phyloP scores from a whole-genome alignment of 2,888 invertebrate species.

The Synergus gifuensis region DNA sequence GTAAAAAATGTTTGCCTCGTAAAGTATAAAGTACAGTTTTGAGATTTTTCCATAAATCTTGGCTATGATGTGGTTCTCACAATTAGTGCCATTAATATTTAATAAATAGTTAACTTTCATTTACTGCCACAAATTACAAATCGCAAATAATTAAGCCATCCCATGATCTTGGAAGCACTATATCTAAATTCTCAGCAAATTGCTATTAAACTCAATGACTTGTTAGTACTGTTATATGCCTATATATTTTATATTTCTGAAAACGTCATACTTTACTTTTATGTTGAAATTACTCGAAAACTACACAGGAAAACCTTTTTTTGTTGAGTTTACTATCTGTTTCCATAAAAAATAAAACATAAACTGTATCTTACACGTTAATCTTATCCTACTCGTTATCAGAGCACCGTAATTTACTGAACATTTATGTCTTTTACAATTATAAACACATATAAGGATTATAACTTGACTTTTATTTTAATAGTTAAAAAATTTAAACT shows the following conservation, averaged over 20 bases:
- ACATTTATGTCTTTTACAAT: too few species aligned
- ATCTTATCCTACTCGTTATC: too few species aligned
- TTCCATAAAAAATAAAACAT: background rate
- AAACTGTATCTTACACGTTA: too few species aligned
- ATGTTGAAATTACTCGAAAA: too few species aligned
- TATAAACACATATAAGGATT: too few species aligned
- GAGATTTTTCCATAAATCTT: too few species aligned
- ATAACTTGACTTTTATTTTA: too few species aligned
- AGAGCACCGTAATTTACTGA: too few species aligned
- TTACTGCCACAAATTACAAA: background rate
- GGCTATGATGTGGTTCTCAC: too few species aligned
- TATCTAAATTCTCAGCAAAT: slow-evolving; percentile 17
- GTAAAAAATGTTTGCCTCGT: too few species aligned
- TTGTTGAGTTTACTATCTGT: background rate
- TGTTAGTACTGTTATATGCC: background rate
- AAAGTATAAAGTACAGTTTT: too few species aligned
- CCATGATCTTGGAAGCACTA: background rate
- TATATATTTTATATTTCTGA: background rate
- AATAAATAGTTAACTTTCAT: background rate
- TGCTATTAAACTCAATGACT: slow-evolving; percentile 4
- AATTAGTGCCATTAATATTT: background rate
- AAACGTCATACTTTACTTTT: background rate
- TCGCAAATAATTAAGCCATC: background rate
- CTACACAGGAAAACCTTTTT: background rate
- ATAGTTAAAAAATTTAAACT: too few species aligned